Conservation (phyloP, 2,797 vertebrate genomes). For the Amblyopsis hoosieri region DNA sequence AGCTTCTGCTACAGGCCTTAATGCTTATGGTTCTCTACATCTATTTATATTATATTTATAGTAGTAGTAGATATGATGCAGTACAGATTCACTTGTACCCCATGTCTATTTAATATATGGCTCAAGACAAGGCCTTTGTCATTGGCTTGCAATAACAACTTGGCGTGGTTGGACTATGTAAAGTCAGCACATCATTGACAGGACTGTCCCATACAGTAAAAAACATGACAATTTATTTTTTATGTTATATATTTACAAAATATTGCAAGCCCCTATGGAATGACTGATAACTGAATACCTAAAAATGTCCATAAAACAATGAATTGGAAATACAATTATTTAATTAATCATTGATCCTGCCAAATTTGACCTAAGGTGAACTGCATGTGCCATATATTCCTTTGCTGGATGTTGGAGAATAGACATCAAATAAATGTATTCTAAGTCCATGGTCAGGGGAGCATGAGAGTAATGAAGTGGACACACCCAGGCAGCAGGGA, state of each 20-base stretch:
- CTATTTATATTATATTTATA: no score
- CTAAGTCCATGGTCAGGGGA: conserved; percentile 23
- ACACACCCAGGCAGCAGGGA: conserved; percentile 40
- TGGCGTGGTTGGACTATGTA: conserved; percentile 38
- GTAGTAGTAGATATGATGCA: no score
- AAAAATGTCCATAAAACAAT: conserved; percentile 31
- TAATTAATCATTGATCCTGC: conserved; percentile 17
- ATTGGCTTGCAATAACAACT: not conserved
- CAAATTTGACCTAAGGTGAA: conserved; percentile 23
- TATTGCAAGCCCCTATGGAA: not conserved
- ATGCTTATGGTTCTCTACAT: no score
- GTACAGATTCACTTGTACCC: no score
- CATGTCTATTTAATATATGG: no score
- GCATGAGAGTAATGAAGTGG: conserved; percentile 31
- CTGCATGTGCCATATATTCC: conserved; percentile 15
- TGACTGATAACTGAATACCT: conserved; percentile 13
- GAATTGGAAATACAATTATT: conserved; percentile 11
- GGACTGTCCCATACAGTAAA: not conserved
- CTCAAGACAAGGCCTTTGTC: no score
- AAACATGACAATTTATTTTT: no score
- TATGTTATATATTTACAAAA: no score
- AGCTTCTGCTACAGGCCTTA: no score
- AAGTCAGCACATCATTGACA: conserved; percentile 19
- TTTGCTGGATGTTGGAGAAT: not conserved
- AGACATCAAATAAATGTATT: no score